Percentiles rank a stretch among this genome's conserved stretches.
These are phyloP conservation scores for Athrips mouffetella DNA, from an alignment of 2,888 invertebrate species.

Conservation along the genomic window DNA sequence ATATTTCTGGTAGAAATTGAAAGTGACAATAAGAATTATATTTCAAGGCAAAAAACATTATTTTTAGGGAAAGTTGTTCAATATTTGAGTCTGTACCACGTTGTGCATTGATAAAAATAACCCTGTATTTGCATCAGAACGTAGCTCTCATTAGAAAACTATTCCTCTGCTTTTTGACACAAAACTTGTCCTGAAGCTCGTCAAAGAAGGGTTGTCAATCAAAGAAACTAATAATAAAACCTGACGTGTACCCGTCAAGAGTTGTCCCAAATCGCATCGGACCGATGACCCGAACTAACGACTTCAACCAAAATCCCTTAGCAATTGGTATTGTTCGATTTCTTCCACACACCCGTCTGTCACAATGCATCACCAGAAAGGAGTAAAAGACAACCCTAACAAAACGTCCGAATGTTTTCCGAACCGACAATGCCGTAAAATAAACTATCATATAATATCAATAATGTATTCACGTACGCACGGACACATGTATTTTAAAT, in stretches of 20 bases:
- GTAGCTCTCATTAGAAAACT: conserved; percentile 12
- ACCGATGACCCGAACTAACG: conserved; percentile 74
- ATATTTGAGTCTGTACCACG: no score
- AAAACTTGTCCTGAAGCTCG: conserved; percentile 13
- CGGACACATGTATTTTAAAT: conserved; percentile 77
- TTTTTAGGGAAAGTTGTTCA: no score
- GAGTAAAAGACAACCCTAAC: conserved; percentile 40
- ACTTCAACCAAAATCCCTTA: conserved; percentile 71
- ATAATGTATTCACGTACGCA: conserved; percentile 67
- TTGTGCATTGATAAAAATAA: no score
- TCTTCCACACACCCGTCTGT: conserved; percentile 36
- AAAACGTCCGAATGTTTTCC: conserved; percentile 44
- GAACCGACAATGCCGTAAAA: conserved; percentile 59
- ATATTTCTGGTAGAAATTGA: no score
- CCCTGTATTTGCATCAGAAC: no score
- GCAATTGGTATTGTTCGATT: conserved; percentile 47
- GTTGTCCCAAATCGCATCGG: conserved; percentile 76
- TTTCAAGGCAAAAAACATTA: no score
- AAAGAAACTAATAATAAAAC: conserved; percentile 60
- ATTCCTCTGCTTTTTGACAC: conserved; percentile 8
- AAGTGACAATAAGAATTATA: no score
- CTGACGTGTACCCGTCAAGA: conserved; percentile 68
- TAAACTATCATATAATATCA: conserved; percentile 78
- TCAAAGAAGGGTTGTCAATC: conserved; percentile 55
- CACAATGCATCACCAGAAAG: conserved; percentile 38